Evolutionary conservation across 2,113 vertebrate species (phyloP).

Genomic region (Microtus montanus): DNA sequence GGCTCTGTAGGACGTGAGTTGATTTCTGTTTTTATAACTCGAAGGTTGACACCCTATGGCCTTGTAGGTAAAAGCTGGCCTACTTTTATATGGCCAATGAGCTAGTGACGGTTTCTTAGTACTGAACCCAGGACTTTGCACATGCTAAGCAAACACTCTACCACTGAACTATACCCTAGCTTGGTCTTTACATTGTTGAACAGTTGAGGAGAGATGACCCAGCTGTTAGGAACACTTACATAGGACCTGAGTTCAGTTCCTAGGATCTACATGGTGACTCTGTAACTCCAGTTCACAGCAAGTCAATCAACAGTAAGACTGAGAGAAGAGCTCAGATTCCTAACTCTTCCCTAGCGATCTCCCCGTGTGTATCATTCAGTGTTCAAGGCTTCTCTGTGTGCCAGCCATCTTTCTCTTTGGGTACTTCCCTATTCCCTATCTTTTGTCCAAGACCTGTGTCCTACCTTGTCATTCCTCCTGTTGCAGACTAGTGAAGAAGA

Average conservation of each 20-base stretch:
- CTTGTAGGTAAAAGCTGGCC: background rate
- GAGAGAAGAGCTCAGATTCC: background rate
- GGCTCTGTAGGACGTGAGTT: background rate
- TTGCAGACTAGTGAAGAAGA: background rate
- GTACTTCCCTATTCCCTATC: conserved; percentile 63
- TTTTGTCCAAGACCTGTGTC: conserved; percentile 51
- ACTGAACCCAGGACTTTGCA: background rate
- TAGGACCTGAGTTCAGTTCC: background rate
- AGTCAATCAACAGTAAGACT: background rate
- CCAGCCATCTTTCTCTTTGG: conserved; percentile 47
- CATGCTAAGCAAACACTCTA: background rate
- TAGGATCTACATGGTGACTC: background rate
- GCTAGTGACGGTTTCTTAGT: background rate
- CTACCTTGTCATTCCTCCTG: conserved; percentile 25
- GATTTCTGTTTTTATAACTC: conserved; percentile 33
- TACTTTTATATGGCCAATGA: background rate
- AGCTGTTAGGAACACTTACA: background rate
- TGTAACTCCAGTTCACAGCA: background rate
- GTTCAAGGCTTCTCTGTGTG: background rate
- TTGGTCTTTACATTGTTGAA: conserved; percentile 20
- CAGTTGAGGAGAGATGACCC: background rate
- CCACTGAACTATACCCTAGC: background rate
- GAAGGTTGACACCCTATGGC: background rate
- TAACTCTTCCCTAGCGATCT: background rate
- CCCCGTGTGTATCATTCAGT: background rate